Evolutionary conservation across 2,888 invertebrate genomes (phyloP), one percentile per base, ranked within the genome.

Genomic region (Suillia variegata): DNA sequence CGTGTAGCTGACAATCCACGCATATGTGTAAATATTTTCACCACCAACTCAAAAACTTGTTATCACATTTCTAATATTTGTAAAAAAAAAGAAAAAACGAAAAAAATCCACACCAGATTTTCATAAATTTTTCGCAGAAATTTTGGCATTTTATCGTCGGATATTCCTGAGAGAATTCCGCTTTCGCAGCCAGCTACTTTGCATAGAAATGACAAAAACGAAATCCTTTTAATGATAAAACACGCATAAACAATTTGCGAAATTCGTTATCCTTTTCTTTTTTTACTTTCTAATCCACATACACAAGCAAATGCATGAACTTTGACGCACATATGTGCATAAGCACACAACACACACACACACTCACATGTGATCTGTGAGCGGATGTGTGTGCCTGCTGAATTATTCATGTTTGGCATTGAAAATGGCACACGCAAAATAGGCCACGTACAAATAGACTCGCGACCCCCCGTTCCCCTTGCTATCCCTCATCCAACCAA

Each of bases 201-300:
- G 45, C 45, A 45, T 45, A 45, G 45, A 45, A 18, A 45, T 45
- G 18, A 45, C 45, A 45, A 21, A 26, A 24, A 50, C 6, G 53
- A 61, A 64, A 64, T 64, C 59, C 65, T 63, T 66, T 67, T 66
- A 65, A 66, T 67, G 66, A 66, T 69, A 67, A 67, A 66, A 65
- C 65, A 64, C 57, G 64, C 69, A 67, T 65, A 69, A 65, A 66
- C 67, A 69, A 69, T 67, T 67, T 67, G 64, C 60, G 59, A 57
- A 61, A 56, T 49, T 12, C 26, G n/a, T 50, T 49, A 22, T 34
- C 54, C 17, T 42, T 24, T 52, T 10, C 26, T 31, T 42, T 54
- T 42, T 17, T 31, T 13, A 20, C 15, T 10, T 13, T 4, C 15
- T 26, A 5, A 26, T 13, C 38, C 38, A 38, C 38, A 13, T 13